phyloP scores from a whole-genome alignment of 2,113 vertebrate genomes.

The Phalacrocorax brasilianus region DNA sequence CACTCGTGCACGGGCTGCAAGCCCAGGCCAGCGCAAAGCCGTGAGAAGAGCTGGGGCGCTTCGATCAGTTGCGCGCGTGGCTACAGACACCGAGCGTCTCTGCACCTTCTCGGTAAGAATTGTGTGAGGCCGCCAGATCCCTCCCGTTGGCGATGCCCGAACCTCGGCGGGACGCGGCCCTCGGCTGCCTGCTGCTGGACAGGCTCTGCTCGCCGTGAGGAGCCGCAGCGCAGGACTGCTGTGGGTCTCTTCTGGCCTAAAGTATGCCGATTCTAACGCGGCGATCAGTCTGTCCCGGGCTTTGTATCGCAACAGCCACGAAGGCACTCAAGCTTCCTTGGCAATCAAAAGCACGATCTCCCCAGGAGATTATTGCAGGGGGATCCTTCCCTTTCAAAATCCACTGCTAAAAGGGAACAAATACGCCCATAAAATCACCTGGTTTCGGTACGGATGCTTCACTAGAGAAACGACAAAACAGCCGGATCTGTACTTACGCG shows the following conservation, averaged over 20 bases:
- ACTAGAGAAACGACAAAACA: neutral
- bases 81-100: accelerated
- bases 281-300: neutral
- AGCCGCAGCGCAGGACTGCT: neutral
- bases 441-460: neutral
- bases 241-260: no score
- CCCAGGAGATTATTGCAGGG: neutral
- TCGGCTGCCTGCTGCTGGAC: neutral
- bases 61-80: neutral
- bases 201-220: neutral
- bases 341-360: no score
- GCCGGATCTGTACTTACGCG: neutral
- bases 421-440: neutral
- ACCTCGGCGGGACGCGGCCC: neutral
- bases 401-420: neutral
- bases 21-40: neutral
- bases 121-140: accelerated
- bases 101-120: neutral
- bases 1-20: neutral
- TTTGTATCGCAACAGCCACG: neutral
- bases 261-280: accelerated
- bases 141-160: accelerated
- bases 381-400: neutral
- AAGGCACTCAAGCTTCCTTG: neutral
- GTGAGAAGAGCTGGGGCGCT: accelerated